Evolutionary conservation across 2,888 invertebrate species (phyloP).

Genomic region (Epicampocera succincta): DNA sequence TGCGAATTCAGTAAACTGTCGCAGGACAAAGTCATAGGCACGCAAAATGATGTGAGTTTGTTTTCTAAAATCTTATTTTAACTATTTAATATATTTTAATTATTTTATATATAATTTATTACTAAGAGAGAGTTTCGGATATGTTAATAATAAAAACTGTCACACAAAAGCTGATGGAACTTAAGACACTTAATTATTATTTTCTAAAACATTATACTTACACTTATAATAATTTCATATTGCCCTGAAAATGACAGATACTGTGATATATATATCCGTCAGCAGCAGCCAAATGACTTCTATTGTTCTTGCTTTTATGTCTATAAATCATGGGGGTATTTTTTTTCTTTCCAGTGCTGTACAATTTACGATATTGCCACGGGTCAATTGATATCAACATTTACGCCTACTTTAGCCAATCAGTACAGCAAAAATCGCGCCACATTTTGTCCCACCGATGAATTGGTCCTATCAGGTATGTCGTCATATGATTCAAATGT

Average conservation of each 20-base stretch:
- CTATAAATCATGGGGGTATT: constrained; percentile 84
- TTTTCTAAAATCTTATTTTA: not conserved
- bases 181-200: no score
- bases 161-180: no score
- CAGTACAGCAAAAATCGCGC: constrained; percentile 96
- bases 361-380: constrained; percentile 93
- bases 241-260: no score
- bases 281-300: no score
- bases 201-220: no score
- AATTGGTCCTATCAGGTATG: constrained; percentile 91
- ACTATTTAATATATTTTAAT: no score
- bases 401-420: constrained; percentile 92
- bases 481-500: not conserved
- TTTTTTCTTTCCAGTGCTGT: constrained; percentile 74
- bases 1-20: constrained; percentile 94
- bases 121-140: no score
- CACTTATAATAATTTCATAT: no score
- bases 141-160: no score
- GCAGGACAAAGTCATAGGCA: constrained; percentile 94
- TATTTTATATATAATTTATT: no score
- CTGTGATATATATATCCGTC: no score
- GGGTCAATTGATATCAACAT: constrained; percentile 87
- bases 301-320: no score
- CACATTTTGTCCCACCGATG: constrained; percentile 96
- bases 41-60: constrained; percentile 86